These are phyloP conservation scores for Chaetodon trifascialis DNA, from an alignment of 2,113 vertebrate species.

Conservation along the genomic window DNA sequence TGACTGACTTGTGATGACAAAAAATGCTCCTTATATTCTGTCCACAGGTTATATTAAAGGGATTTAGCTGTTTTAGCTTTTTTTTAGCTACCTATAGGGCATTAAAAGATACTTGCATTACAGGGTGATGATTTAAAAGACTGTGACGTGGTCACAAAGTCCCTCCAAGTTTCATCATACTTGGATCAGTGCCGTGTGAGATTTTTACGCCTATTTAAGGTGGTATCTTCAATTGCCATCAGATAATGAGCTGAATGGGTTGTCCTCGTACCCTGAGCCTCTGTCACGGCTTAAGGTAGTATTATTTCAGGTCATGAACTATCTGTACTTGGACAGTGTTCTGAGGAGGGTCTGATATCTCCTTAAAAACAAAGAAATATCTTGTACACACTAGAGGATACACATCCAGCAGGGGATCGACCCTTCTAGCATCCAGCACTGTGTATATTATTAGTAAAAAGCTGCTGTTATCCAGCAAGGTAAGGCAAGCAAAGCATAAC, in stretches of 20 bases:
- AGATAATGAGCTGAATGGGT: not conserved
- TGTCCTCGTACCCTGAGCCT: not conserved
- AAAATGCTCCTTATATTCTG: no score
- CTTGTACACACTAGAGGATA: not conserved
- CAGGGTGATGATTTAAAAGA: not conserved
- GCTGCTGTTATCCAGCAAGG: not conserved
- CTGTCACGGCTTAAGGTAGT: conserved; percentile 8
- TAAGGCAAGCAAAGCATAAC: not conserved
- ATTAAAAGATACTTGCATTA: not conserved
- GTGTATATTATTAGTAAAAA: not conserved
- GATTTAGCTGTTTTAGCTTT: not conserved
- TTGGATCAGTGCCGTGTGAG: not conserved
- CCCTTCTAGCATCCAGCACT: not conserved
- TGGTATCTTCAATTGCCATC: not conserved
- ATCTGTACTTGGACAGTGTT: not conserved
- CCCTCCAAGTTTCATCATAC: not conserved
- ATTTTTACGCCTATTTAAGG: not conserved
- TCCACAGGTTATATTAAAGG: no score
- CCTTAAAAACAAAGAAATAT: not conserved
- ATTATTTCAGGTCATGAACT: not conserved
- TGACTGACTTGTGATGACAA: no score
- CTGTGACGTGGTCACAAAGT: not conserved
- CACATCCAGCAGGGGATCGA: not conserved
- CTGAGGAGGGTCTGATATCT: not conserved
- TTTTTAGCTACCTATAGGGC: not conserved